Percentiles rank a stretch among this genome's conserved stretches.
phyloP scores from a whole-genome alignment of 1,140 invertebrate genomes.

The Drosophila littoralis region DNA sequence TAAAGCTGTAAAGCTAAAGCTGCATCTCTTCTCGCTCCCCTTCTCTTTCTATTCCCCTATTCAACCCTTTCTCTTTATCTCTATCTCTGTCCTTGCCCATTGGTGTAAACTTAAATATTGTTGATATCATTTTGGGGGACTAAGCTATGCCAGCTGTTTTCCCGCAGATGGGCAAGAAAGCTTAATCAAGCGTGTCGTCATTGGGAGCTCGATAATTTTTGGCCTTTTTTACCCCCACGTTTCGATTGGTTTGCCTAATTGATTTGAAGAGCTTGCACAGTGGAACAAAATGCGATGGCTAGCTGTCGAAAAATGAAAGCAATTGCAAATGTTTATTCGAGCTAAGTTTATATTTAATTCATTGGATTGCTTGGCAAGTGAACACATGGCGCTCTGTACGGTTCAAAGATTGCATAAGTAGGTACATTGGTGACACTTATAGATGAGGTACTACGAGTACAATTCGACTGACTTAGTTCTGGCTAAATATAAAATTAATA shows the following conservation, averaged over 20 bases:
- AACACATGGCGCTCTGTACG: constrained; percentile 23
- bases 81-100: neutral
- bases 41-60: neutral
- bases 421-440: constrained; percentile 69
- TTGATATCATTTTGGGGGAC: neutral
- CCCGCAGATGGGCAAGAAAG: neutral
- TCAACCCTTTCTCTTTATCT: neutral
- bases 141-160: neutral
- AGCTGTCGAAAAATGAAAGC: constrained; percentile 1
- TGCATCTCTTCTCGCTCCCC: neutral
- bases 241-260: constrained; percentile 51
- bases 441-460: constrained; percentile 46
- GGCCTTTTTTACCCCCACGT: constrained; percentile 20
- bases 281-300: neutral
- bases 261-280: constrained; percentile 52
- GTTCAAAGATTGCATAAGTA: constrained; percentile 30
- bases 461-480: constrained; percentile 31
- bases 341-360: constrained; percentile 40
- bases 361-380: constrained; percentile 65
- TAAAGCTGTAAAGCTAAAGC: too few relatives aligned
- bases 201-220: constrained; percentile 28
- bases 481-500: constrained; percentile 42
- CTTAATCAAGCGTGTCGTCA: constrained; percentile 34
- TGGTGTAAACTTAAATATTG: neutral
- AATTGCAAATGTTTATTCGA: constrained; percentile 23